These are phyloP conservation scores for Hedychridium roseum DNA, from an alignment of 2,888 invertebrate genomes.

Conservation along the genomic window DNA sequence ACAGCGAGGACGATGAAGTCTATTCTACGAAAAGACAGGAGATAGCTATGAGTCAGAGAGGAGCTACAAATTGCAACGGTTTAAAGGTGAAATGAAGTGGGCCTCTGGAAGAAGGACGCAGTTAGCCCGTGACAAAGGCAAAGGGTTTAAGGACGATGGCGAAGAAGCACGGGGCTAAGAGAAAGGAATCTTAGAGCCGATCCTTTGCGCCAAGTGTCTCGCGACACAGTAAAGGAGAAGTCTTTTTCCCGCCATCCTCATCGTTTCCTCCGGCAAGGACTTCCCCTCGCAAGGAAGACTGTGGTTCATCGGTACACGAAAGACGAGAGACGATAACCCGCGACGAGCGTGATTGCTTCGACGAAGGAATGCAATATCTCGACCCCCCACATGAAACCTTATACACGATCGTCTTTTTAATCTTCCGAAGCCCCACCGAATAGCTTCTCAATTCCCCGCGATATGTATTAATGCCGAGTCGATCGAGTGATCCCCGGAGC, in stretches of 20 bases:
- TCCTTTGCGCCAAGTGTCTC: slow-evolving; percentile 28
- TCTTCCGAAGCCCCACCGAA: too few relatives aligned
- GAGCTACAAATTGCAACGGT: slow-evolving; percentile 14
- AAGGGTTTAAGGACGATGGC: background rate
- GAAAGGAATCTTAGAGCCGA: slow-evolving; percentile 27
- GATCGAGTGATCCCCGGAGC: too few relatives aligned
- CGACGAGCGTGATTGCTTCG: slow-evolving; percentile 49
- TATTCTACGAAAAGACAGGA: too few relatives aligned
- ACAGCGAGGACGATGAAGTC: too few relatives aligned
- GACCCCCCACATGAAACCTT: slow-evolving; percentile 19
- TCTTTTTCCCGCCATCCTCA: background rate
- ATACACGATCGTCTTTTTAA: too few relatives aligned
- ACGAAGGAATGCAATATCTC: slow-evolving; percentile 53
- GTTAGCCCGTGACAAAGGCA: slow-evolving; percentile 25
- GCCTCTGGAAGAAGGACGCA: slow-evolving; percentile 14
- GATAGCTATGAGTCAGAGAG: too few relatives aligned
- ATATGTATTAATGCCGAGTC: too few relatives aligned
- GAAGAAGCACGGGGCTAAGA: slow-evolving; percentile 11
- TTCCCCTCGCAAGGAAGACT: slow-evolving; percentile 22
- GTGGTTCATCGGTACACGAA: slow-evolving; percentile 11
- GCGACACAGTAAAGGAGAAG: slow-evolving; percentile 19
- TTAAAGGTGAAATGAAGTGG: slow-evolving; percentile 34
- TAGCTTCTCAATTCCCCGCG: too few relatives aligned
- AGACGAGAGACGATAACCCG: slow-evolving; percentile 28
- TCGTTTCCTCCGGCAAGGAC: slow-evolving; percentile 10